A percentile compares a stretch with the other conserved stretches of the same genome.
These are phyloP conservation scores for Lithophane semibrunnea DNA, from an alignment of 2,888 invertebrate species.

Conservation along the genomic window DNA sequence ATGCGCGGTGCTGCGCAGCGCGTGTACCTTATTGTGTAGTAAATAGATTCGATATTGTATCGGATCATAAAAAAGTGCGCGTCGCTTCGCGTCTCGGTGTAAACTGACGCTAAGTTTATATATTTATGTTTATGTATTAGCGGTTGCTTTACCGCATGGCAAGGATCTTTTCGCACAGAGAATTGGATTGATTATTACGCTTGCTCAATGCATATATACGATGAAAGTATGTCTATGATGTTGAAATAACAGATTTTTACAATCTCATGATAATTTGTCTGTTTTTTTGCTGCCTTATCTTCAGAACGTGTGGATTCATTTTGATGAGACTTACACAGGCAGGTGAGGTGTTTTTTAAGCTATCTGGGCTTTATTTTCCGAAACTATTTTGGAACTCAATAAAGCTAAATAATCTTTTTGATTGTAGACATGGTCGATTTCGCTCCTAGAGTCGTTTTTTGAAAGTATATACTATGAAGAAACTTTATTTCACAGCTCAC, in stretches of 20 bases:
- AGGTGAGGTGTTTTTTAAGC: slow-evolving; percentile 3
- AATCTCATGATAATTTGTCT: background rate
- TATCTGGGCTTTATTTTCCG: background rate
- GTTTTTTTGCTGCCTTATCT: slow-evolving; percentile 25
- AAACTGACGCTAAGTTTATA: too few relatives aligned
- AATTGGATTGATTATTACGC: too few relatives aligned
- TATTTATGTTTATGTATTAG: background rate
- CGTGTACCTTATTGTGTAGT: too few relatives aligned
- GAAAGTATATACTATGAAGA: background rate
- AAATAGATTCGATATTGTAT: too few relatives aligned
- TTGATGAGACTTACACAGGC: background rate
- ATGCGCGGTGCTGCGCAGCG: too few relatives aligned
- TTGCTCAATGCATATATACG: background rate
- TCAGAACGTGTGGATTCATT: background rate
- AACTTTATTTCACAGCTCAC: slow-evolving; percentile 90
- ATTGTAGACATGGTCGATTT: background rate
- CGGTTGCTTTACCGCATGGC: too few relatives aligned
- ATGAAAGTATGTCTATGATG: background rate
- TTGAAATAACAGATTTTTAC: background rate
- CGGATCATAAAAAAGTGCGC: too few relatives aligned
- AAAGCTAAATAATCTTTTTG: background rate
- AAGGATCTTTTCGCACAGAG: background rate
- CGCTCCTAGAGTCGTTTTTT: background rate
- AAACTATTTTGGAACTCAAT: background rate
- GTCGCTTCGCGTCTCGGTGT: too few relatives aligned